phyloP scores from a whole-genome alignment of 1,140 invertebrate genomes.

The Drosophila kanapiae region DNA sequence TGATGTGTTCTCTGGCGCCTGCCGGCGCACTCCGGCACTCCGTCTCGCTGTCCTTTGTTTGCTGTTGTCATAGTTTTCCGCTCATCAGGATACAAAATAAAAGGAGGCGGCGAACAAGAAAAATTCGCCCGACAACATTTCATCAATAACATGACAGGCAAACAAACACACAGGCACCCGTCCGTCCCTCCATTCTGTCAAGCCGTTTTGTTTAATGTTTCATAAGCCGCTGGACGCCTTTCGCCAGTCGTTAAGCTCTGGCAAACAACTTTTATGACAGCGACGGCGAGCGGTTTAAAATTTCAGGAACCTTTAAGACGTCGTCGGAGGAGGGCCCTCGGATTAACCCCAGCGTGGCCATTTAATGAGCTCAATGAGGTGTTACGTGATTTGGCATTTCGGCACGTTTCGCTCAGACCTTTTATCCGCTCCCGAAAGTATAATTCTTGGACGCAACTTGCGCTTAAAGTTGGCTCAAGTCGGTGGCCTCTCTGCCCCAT shows the following conservation, averaged over 20 bases:
- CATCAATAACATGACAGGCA: constrained; percentile 65
- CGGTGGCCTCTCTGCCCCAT: not conserved
- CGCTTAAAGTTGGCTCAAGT: constrained; percentile 35
- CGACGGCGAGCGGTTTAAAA: constrained; percentile 29
- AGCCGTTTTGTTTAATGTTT: constrained; percentile 62
- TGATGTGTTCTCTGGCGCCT: constrained; percentile 72
- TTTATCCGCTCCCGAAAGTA: constrained; percentile 29
- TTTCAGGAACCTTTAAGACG: constrained; percentile 22
- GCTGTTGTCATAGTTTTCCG: constrained; percentile 54
- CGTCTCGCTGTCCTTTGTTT: constrained; percentile 30
- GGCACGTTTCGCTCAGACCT: constrained; percentile 47
- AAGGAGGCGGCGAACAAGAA: constrained; percentile 23
- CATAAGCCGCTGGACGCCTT: constrained; percentile 48
- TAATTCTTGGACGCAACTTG: constrained; percentile 19
- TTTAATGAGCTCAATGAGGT: constrained; percentile 74
- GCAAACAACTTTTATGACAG: constrained; percentile 37
- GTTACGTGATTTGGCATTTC: constrained; percentile 69
- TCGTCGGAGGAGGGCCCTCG: not conserved
- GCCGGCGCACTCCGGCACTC: constrained; percentile 42
- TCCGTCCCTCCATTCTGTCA: not conserved
- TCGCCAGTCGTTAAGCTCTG: constrained; percentile 40
- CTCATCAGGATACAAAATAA: constrained; percentile 54
- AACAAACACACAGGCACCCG: constrained; percentile 6
- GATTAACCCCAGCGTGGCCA: constrained; percentile 56
- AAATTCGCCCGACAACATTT: constrained; percentile 68